These are phyloP conservation scores for Aproaerema taeniolella DNA, from an alignment of 2,888 invertebrate species.

Conservation along the genomic window DNA sequence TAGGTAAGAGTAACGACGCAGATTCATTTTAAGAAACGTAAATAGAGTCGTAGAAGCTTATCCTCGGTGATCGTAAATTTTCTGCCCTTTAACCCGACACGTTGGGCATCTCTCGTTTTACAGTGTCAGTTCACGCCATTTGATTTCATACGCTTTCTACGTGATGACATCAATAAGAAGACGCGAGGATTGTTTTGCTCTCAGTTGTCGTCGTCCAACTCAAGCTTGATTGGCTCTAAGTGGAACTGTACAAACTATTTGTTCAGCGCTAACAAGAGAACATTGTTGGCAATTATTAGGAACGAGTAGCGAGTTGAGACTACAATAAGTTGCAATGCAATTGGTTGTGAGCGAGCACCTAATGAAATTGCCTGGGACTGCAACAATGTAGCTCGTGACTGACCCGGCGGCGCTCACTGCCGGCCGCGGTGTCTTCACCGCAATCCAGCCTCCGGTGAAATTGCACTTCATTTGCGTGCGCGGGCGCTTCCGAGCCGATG, in stretches of 20 bases:
- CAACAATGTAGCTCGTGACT: constrained; percentile 60
- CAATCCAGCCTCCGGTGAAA: constrained; percentile 53
- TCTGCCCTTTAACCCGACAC: constrained; percentile 42
- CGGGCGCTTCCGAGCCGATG: constrained; percentile 36
- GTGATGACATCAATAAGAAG: constrained; percentile 13
- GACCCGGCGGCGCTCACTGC: constrained; percentile 22
- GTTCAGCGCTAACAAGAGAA: constrained; percentile 28
- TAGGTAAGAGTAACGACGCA: too few relatives aligned
- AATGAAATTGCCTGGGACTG: constrained; percentile 49
- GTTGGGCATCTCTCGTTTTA: constrained; percentile 29
- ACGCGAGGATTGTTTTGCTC: constrained; percentile 12
- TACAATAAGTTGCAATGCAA: constrained; percentile 9
- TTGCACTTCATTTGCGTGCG: constrained; percentile 65
- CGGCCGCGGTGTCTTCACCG: constrained; percentile 40
- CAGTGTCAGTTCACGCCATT: constrained; percentile 27
- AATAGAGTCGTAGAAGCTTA: too few relatives aligned
- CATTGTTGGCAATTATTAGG: constrained; percentile 24
- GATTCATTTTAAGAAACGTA: too few relatives aligned
- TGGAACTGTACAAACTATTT: constrained; percentile 26
- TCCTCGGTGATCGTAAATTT: constrained; percentile 14
- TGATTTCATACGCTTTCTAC: constrained; percentile 29
- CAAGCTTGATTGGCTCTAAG: constrained; percentile 30
- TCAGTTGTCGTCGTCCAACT: too few relatives aligned
- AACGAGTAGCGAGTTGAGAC: background rate
- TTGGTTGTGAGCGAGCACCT: constrained; percentile 28